Evolutionary conservation across 2,888 invertebrate genomes (phyloP).

Genomic region (Celastrina argiolus): DNA sequence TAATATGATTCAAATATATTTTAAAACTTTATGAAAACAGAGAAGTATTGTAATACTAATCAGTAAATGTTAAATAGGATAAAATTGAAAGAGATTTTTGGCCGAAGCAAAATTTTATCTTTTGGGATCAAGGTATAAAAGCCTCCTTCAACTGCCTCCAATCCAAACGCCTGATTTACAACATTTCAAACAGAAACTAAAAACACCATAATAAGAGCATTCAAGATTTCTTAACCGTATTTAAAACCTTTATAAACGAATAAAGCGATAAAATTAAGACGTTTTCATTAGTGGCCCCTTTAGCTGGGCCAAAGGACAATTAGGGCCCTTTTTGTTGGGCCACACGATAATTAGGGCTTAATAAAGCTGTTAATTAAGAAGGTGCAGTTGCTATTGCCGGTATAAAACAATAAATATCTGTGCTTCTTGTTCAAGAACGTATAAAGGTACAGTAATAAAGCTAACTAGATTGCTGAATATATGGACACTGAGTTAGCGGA

Average conservation of each 20-base stretch:
- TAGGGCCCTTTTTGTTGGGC: slow-evolving; percentile 71
- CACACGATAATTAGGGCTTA: slow-evolving; percentile 63
- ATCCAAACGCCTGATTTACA: neutral
- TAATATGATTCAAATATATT: no score
- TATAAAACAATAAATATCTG: slow-evolving; percentile 65
- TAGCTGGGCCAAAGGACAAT: slow-evolving; percentile 63
- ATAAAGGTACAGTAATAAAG: slow-evolving; percentile 35
- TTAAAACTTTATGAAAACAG: no score
- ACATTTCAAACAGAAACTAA: neutral
- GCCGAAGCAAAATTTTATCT: neutral
- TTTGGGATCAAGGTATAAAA: neutral
- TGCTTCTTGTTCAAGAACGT: slow-evolving; percentile 50
- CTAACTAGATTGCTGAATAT: slow-evolving; percentile 29
- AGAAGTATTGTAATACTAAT: no score
- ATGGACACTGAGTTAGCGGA: slow-evolving; percentile 14
- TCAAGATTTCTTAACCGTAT: slow-evolving; percentile 6
- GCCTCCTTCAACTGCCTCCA: neutral
- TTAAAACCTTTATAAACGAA: slow-evolving; percentile 29
- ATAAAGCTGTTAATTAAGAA: slow-evolving; percentile 58
- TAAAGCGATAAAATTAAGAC: slow-evolving; percentile 70
- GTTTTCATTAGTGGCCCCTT: slow-evolving; percentile 73
- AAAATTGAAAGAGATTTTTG: no score
- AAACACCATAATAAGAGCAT: neutral
- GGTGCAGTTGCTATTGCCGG: slow-evolving; percentile 55
- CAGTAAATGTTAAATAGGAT: no score